Evolutionary conservation across 2,888 invertebrate species (phyloP).

Genomic region (Rhagonycha lutea): DNA sequence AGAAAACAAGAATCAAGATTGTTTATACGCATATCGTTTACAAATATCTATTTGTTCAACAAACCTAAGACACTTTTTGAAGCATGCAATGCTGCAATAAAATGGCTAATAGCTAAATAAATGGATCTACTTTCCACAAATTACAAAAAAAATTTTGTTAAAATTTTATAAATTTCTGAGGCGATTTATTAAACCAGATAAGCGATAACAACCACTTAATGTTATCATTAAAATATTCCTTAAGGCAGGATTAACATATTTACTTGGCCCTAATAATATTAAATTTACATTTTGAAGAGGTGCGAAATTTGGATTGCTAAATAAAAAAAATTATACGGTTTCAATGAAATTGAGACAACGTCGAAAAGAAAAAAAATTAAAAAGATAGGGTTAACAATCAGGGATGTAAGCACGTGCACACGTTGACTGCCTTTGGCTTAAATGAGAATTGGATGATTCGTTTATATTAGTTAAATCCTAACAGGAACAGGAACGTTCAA

Average conservation of each 20-base stretch:
- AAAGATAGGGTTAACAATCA: no score
- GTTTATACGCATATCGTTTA: not conserved
- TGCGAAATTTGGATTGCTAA: not conserved
- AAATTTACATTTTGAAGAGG: not conserved
- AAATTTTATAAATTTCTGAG: not conserved
- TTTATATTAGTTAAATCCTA: no score
- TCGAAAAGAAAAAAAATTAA: no score
- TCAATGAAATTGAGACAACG: no score
- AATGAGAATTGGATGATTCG: no score
- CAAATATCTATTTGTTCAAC: conserved; percentile 2
- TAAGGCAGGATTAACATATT: not conserved
- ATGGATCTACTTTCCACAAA: not conserved
- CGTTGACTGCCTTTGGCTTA: no score
- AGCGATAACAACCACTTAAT: not conserved
- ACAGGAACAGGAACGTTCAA: no score
- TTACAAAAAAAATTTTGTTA: not conserved
- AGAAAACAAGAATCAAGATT: not conserved
- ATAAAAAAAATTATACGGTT: no score
- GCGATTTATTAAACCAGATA: not conserved
- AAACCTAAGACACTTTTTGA: not conserved
- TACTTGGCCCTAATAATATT: not conserved
- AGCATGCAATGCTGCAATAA: not conserved
- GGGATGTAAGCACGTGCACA: no score
- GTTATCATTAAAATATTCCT: not conserved
- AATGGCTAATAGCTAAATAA: not conserved